Percentiles rank a stretch among this genome's conserved stretches.
phyloP scores from a whole-genome alignment of 2,113 vertebrate species.

The Zosterops hypoxanthus region DNA sequence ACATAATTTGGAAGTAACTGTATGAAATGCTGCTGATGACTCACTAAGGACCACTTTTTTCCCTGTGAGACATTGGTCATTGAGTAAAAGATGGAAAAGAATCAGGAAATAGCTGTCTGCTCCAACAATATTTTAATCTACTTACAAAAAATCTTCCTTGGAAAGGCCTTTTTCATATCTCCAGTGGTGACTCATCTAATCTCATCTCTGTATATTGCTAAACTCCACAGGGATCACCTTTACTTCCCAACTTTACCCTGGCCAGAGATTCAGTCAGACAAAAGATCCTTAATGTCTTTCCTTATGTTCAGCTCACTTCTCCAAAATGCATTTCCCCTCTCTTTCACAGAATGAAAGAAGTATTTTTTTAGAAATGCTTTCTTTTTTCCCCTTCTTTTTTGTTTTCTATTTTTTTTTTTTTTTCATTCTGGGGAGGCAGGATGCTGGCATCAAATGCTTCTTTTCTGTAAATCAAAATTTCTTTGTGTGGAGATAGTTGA shows the following conservation, averaged over 20 bases:
- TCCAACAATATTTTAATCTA: constrained; percentile 36
- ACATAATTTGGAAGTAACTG: constrained; percentile 26
- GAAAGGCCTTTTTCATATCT: constrained; percentile 52
- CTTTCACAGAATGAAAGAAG: background rate
- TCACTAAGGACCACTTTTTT: background rate
- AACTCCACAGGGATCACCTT: constrained; percentile 66
- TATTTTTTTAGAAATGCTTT: background rate
- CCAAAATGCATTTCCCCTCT: background rate
- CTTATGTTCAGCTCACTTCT: constrained; percentile 28
- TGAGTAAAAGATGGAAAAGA: background rate
- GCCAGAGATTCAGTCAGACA: constrained; percentile 29
- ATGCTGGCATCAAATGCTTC: background rate
- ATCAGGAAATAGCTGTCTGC: constrained; percentile 17
- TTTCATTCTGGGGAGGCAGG: background rate
- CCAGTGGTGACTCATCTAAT: constrained; percentile 42
- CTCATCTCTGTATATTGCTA: constrained; percentile 49
- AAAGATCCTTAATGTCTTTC: constrained; percentile 39
- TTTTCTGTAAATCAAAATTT: constrained; percentile 3
- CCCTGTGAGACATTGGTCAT: background rate
- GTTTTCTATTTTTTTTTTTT: background rate
- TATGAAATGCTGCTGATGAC: constrained; percentile 13
- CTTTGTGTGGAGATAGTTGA: background rate
- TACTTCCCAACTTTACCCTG: constrained; percentile 62
- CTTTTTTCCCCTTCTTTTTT: background rate
- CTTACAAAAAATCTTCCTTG: constrained; percentile 7